Percentiles rank a stretch among this genome's conserved stretches.
phyloP scores from a whole-genome alignment of 2,888 invertebrate species.

The Agrotis puta region DNA sequence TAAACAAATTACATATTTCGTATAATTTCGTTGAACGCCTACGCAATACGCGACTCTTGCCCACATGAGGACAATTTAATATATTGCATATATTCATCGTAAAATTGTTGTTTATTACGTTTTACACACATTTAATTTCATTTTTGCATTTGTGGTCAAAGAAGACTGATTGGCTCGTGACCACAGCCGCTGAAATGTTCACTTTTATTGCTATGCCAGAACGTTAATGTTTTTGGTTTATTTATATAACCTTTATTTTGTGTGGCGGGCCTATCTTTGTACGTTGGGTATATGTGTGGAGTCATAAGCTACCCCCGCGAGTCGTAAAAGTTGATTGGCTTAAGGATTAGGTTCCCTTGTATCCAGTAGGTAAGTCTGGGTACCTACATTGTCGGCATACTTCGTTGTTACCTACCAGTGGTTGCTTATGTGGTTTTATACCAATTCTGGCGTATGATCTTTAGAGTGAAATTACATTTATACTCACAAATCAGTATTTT shows the following conservation, averaged over 20 bases:
- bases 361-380: slow-evolving; percentile 9
- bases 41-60: neutral
- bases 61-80: neutral
- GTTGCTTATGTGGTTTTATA: neutral
- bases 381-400: slow-evolving; percentile 2
- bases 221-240: slow-evolving; percentile 23
- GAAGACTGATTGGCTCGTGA: slow-evolving; percentile 38
- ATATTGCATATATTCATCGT: neutral
- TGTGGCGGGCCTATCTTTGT: neutral
- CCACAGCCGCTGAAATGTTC: slow-evolving; percentile 39
- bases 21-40: neutral
- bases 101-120: slow-evolving; percentile 11
- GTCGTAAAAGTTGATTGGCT: slow-evolving; percentile 52
- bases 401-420: neutral
- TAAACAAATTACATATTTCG: neutral
- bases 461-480: no score
- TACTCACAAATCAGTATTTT: no score
- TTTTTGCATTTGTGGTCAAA: slow-evolving; percentile 37
- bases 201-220: slow-evolving; percentile 31
- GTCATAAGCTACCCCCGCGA: slow-evolving; percentile 43
- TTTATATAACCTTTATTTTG: slow-evolving; percentile 33
- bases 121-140: slow-evolving; percentile 27
- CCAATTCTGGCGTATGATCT: neutral
- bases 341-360: slow-evolving; percentile 24
- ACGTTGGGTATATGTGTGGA: slow-evolving; percentile 6